Evolutionary conservation across 2,797 vertebrate genomes (phyloP).

Genomic region (Hafferia zeledoni): DNA sequence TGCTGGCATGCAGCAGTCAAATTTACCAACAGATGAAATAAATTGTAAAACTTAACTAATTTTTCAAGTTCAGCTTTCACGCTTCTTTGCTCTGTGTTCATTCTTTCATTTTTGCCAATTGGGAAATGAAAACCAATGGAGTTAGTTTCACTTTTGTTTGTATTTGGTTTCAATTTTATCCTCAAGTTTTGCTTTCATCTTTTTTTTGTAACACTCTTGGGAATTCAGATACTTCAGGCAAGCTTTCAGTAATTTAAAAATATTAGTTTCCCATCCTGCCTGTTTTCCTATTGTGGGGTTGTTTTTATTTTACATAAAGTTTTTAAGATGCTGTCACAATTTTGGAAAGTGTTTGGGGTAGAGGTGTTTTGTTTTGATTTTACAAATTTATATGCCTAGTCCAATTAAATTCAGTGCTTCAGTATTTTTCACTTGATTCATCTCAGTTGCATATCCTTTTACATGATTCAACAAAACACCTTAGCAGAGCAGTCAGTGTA

Average conservation of each 20-base stretch:
- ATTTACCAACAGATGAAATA: not conserved
- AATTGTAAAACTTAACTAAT: not conserved
- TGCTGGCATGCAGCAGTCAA: not conserved
- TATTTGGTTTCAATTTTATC: constrained; percentile 66
- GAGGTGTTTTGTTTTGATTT: not conserved
- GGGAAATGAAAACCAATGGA: constrained; percentile 53
- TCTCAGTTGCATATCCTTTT: not conserved
- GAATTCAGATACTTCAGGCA: constrained; percentile 8
- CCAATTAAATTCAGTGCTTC: not conserved
- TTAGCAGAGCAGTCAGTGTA: not conserved
- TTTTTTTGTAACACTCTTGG: not conserved
- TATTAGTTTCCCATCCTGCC: not conserved
- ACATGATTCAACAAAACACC: not conserved
- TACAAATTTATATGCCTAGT: not conserved
- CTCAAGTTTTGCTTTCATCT: constrained; percentile 64
- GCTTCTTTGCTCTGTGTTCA: not conserved
- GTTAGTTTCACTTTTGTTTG: constrained; percentile 62
- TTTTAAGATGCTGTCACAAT: not conserved
- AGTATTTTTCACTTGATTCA: not conserved
- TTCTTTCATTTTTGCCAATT: constrained; percentile 54
- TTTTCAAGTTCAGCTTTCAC: not conserved
- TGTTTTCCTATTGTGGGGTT: not conserved
- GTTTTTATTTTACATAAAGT: not conserved
- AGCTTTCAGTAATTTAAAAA: not conserved
- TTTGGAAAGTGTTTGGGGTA: not conserved